Percentiles rank a stretch among this genome's conserved stretches.
phyloP scores from a whole-genome alignment of 2,888 invertebrate species.

The Monopis laevigella region DNA sequence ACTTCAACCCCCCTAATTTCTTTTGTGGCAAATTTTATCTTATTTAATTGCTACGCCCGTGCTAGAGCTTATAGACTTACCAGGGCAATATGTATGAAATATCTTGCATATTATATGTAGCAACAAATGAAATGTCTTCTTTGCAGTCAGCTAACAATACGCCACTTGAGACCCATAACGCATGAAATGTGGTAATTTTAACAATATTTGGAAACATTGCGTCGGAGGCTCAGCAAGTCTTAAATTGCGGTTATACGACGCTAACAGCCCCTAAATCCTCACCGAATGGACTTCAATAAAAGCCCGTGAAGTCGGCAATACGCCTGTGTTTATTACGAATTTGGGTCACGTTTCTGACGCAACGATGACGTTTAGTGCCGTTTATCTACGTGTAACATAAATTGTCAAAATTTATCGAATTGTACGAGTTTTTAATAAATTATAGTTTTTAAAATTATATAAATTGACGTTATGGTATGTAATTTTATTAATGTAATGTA shows the following conservation, averaged over 20 bases:
- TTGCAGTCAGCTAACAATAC: conserved; percentile 22
- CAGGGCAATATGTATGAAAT: too few relatives aligned
- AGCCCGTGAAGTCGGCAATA: conserved; percentile 28
- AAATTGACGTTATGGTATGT: not conserved
- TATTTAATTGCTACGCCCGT: too few relatives aligned
- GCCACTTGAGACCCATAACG: conserved; percentile 25
- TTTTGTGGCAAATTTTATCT: too few relatives aligned
- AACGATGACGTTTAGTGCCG: conserved; percentile 7
- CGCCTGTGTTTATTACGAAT: conserved; percentile 10
- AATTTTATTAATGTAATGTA: too few relatives aligned
- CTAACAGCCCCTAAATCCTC: conserved; percentile 38
- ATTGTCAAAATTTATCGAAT: not conserved
- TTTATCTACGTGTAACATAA: conserved; percentile 8
- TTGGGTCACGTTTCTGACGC: conserved; percentile 10
- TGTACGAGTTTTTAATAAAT: not conserved
- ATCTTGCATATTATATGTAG: too few relatives aligned
- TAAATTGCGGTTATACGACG: conserved; percentile 36
- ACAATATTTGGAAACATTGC: conserved; percentile 37
- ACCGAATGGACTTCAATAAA: conserved; percentile 41
- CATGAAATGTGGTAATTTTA: conserved; percentile 35
- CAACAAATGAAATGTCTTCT: conserved; percentile 14
- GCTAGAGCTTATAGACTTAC: too few relatives aligned
- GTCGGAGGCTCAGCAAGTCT: conserved; percentile 25
- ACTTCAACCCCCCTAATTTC: too few relatives aligned
- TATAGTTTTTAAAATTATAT: too few relatives aligned